Percentiles rank a stretch among this genome's conserved stretches.
These are phyloP conservation scores for Pseudolaguvia tuberculata DNA, from an alignment of 2,113 vertebrate species.

Conservation along the genomic window DNA sequence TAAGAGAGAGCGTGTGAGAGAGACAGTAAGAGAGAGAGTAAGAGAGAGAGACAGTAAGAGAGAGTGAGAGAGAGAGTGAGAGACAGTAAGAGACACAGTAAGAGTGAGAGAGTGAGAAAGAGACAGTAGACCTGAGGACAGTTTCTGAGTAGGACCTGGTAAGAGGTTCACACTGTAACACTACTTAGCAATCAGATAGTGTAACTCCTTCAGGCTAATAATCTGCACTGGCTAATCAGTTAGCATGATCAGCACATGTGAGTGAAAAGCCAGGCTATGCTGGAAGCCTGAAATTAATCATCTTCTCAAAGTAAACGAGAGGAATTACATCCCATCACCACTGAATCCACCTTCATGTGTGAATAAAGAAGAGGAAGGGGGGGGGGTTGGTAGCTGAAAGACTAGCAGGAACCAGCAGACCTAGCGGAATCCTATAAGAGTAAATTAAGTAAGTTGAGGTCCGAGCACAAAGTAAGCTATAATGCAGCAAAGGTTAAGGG, in stretches of 20 bases:
- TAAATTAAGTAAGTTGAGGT: no score
- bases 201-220: slow-evolving; percentile 27
- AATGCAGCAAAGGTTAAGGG: no score
- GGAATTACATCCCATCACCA: slow-evolving; percentile 30
- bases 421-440: no score
- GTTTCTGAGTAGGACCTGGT: slow-evolving; percentile 79
- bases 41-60: no score
- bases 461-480: no score
- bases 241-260: slow-evolving; percentile 19
- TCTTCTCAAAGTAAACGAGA: slow-evolving; percentile 21
- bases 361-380: slow-evolving; percentile 23
- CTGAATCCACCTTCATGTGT: slow-evolving; percentile 38
- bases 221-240: slow-evolving; percentile 41
- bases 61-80: no score
- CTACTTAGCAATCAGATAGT: slow-evolving; percentile 27
- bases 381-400: neutral
- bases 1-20: neutral
- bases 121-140: no score
- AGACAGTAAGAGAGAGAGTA: no score
- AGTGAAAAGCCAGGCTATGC: slow-evolving; percentile 12
- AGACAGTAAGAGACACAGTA: no score
- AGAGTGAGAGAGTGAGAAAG: no score
- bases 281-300: slow-evolving; percentile 31
- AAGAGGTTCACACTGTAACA: slow-evolving; percentile 57
- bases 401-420: neutral